phyloP scores from a whole-genome alignment of 1,140 invertebrate genomes.

The Caenorhabditis latens region DNA sequence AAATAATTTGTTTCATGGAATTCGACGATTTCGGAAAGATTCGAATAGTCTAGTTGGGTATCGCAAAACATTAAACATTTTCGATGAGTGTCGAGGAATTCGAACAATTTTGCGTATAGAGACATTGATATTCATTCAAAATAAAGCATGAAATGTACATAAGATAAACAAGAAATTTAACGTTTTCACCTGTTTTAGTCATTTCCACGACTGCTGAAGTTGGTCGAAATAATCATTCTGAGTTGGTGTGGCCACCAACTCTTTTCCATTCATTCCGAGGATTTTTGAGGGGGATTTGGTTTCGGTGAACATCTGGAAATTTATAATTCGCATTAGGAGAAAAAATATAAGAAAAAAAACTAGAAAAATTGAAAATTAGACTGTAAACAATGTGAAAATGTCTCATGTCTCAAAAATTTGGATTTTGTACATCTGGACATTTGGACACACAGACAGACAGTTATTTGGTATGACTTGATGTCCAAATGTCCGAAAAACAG shows the following conservation, averaged over 20 bases:
- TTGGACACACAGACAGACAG: no score
- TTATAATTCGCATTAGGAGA: neutral
- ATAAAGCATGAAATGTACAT: no score
- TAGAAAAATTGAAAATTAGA: no score
- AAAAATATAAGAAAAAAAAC: neutral
- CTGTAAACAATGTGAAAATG: no score
- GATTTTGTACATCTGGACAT: no score
- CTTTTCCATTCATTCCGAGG: slow-evolving; percentile 44
- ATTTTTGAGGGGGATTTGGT: neutral
- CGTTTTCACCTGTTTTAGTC: no score
- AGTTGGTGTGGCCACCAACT: slow-evolving; percentile 12
- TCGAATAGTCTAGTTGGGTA: neutral
- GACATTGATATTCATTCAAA: neutral
- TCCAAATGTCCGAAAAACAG: no score
- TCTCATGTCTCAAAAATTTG: no score
- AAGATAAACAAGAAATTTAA: no score
- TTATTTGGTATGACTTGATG: no score
- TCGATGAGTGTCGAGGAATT: neutral
- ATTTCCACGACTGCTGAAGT: slow-evolving; percentile 13
- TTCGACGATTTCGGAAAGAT: neutral
- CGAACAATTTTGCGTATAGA: neutral
- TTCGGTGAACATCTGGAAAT: slow-evolving; percentile 18
- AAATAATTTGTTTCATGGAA: neutral
- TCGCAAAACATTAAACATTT: slow-evolving; percentile 21
- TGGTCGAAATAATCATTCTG: slow-evolving; percentile 36